A percentile compares a stretch with the other conserved stretches of the same genome.
Conservation (phyloP, 2,113 vertebrate species). For the Chauna torquata region DNA sequence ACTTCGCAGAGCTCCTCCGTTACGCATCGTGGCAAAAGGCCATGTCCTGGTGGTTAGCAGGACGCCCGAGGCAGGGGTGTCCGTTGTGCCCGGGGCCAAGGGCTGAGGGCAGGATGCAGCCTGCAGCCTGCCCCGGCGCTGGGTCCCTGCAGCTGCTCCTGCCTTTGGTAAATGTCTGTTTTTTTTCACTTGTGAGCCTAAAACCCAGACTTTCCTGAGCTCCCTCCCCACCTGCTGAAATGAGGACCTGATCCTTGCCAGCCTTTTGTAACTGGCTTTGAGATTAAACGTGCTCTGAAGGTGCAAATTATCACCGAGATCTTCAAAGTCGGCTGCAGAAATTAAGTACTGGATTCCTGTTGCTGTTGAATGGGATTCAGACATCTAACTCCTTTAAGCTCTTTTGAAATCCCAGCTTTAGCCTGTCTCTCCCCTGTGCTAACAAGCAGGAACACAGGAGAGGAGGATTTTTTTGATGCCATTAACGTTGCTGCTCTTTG, state of each 20-base stretch:
- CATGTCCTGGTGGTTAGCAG: too few relatives aligned
- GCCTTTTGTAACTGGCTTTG: background rate
- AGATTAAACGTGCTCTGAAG: background rate
- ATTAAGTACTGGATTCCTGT: background rate
- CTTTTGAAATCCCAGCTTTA: background rate
- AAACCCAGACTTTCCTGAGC: background rate
- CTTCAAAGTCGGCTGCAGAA: background rate
- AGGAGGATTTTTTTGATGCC: background rate
- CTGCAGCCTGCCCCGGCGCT: too few relatives aligned
- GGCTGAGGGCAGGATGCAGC: too few relatives aligned
- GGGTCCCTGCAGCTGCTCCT: rapidly evolving
- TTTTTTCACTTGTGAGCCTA: background rate
- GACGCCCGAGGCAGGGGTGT: too few relatives aligned
- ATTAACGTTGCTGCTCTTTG: background rate
- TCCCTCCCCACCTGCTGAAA: background rate
- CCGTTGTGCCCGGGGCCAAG: too few relatives aligned
- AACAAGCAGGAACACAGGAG: background rate
- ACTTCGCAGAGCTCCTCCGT: too few relatives aligned
- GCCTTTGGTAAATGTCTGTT: background rate
- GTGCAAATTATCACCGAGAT: background rate
- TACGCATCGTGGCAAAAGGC: too few relatives aligned
- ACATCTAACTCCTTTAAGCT: background rate
- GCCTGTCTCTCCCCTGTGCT: background rate
- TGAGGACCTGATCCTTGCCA: rapidly evolving
- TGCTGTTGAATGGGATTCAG: slow-evolving; percentile 26